These are phyloP conservation scores for Endomychus coccineus DNA, from an alignment of 2,888 invertebrate species.

Conservation along the genomic window DNA sequence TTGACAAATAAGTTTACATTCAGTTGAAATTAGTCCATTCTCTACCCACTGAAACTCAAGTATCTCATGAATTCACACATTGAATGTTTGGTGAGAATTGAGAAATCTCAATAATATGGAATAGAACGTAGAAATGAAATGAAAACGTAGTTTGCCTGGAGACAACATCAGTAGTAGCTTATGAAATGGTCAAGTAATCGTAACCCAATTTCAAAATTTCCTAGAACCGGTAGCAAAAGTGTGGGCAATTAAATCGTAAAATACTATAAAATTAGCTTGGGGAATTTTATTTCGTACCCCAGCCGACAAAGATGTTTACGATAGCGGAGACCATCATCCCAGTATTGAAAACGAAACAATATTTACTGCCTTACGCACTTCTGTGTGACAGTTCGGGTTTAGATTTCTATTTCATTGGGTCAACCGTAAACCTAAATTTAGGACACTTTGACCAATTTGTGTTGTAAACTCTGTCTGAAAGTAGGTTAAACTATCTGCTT, in stretches of 20 bases:
- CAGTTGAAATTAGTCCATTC: no score
- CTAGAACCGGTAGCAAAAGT: conserved; percentile 13
- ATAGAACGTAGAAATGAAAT: no score
- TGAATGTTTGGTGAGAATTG: no score
- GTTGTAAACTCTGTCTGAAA: conserved; percentile 28
- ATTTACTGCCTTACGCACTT: conserved; percentile 19
- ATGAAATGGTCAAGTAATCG: conserved; percentile 10
- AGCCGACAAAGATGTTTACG: conserved; percentile 24
- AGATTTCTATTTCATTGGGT: conserved; percentile 33
- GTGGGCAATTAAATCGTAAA: conserved; percentile 28
- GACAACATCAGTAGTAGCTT: no score
- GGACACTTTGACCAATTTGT: conserved; percentile 28
- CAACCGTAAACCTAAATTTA: conserved; percentile 36
- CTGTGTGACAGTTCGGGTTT: conserved; percentile 24
- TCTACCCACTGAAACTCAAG: no score
- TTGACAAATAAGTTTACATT: no score
- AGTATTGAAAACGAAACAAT: conserved; percentile 17
- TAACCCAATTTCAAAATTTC: conserved; percentile 14
- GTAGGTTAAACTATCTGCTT: conserved; percentile 26
- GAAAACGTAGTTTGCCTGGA: no score
- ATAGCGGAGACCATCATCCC: not conserved
- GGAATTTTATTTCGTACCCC: conserved; percentile 24
- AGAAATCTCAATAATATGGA: no score
- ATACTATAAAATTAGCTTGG: conserved; percentile 24
- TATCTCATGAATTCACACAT: no score